Conservation (phyloP, 2,113 vertebrate genomes). For the Cathartes aura region DNA sequence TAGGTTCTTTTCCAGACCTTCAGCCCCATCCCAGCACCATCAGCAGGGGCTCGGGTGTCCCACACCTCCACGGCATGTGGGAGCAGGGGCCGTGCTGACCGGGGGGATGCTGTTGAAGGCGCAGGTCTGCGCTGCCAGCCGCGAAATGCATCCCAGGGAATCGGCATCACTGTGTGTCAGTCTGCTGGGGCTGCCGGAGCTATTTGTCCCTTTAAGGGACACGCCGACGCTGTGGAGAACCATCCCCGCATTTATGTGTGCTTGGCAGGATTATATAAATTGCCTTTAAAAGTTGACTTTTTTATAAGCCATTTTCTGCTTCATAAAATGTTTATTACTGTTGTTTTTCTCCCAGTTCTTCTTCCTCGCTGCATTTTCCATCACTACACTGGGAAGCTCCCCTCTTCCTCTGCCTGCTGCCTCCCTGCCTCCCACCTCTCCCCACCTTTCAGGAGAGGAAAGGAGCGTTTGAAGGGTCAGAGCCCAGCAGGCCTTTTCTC, state of each 20-base stretch:
- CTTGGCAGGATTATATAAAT: slow-evolving; percentile 66
- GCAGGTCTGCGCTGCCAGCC: not conserved
- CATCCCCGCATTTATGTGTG: not conserved
- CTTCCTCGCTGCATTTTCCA: not conserved
- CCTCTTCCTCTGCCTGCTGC: not conserved
- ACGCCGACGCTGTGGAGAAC: not conserved
- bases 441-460: not conserved
- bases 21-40: not conserved
- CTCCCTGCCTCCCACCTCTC: not conserved
- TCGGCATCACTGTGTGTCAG: fast-evolving
- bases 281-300: slow-evolving; percentile 73
- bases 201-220: slow-evolving; percentile 54
- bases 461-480: not conserved
- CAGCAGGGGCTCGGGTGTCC: not conserved
- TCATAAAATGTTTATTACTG: slow-evolving; percentile 71
- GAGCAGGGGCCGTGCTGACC: not conserved
- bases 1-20: not conserved
- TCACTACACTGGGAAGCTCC: not conserved
- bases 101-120: not conserved
- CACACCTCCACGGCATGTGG: fast-evolving
- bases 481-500: not conserved
- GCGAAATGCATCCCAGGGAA: not conserved
- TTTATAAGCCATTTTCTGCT: slow-evolving; percentile 75
- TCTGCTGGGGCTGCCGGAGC: not conserved
- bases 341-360: slow-evolving; percentile 59